Percentiles rank a stretch among this genome's conserved stretches.
These are phyloP conservation scores for Panagrolaimus sp. DNA, from an alignment of 1,140 invertebrate species.

Conservation along the genomic window DNA sequence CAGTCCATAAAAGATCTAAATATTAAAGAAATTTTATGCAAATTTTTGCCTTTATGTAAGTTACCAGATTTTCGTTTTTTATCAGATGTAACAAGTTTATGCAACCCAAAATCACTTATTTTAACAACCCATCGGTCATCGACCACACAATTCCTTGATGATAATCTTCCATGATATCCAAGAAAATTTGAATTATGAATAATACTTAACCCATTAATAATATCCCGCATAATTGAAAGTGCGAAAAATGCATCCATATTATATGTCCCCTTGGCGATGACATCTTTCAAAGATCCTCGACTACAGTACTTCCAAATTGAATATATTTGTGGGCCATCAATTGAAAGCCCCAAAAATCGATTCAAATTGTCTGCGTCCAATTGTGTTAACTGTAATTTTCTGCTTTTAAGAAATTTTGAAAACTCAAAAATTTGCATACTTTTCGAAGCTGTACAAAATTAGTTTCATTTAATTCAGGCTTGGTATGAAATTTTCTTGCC, in stretches of 20 bases:
- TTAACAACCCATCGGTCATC: constrained; percentile 15
- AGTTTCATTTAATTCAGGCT: background rate
- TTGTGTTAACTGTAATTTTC: background rate
- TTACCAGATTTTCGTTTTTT: background rate
- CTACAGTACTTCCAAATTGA: constrained; percentile 17
- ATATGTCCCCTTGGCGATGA: constrained; percentile 1
- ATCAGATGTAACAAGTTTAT: background rate
- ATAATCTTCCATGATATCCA: constrained; percentile 13
- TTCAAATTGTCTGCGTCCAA: background rate
- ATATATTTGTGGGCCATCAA: background rate
- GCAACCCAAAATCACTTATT: constrained; percentile 11
- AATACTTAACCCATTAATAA: background rate
- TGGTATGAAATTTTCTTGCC: background rate
- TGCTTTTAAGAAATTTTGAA: no score
- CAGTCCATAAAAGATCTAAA: constrained; percentile 2
- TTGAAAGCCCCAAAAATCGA: background rate
- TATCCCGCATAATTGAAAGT: constrained; percentile 6
- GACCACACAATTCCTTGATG: constrained; percentile 10
- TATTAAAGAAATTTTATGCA: background rate
- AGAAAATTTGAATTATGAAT: constrained; percentile 11
- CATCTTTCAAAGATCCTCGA: background rate
- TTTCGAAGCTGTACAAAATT: background rate
- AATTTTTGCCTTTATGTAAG: background rate
- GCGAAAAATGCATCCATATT: constrained; percentile 16
- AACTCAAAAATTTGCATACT: no score